Conservation (phyloP, 2,888 invertebrate genomes). For the Agrypnus murinus region DNA sequence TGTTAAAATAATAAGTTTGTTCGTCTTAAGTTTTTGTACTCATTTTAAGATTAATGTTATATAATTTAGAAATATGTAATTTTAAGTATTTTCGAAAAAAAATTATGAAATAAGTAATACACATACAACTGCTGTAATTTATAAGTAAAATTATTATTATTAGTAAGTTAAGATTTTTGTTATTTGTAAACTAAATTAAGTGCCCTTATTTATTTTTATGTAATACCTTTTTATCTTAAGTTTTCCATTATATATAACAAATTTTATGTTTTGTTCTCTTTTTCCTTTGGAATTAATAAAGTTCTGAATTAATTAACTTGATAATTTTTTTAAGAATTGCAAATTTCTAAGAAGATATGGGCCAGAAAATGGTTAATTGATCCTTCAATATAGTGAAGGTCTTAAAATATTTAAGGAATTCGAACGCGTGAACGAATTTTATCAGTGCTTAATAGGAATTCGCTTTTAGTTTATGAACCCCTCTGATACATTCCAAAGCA, state of each 20-base stretch:
- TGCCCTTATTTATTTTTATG: slow-evolving; percentile 46
- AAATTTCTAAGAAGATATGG: slow-evolving; percentile 26
- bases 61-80: slow-evolving; percentile 21
- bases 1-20: slow-evolving; percentile 16
- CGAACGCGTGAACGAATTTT: slow-evolving; percentile 43
- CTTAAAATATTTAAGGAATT: slow-evolving; percentile 49
- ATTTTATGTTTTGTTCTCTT: slow-evolving; percentile 36
- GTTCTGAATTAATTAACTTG: neutral
- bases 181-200: slow-evolving; percentile 52
- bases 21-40: slow-evolving; percentile 17
- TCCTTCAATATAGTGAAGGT: slow-evolving; percentile 38
- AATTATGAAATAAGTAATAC: slow-evolving; percentile 62
- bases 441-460: slow-evolving; percentile 44
- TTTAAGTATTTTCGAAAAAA: slow-evolving; percentile 44
- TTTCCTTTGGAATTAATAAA: slow-evolving; percentile 44
- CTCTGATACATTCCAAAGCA: neutral
- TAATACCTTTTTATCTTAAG: slow-evolving; percentile 33
- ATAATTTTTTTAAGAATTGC: no score
- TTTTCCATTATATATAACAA: slow-evolving; percentile 40
- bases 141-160: slow-evolving; percentile 6
- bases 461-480: slow-evolving; percentile 10
- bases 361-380: slow-evolving; percentile 42
- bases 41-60: slow-evolving; percentile 24
- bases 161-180: slow-evolving; percentile 32
- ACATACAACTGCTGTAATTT: slow-evolving; percentile 67